These are phyloP conservation scores for Rhizomys pruinosus DNA, from an alignment of 2,113 vertebrate genomes.

Conservation along the genomic window DNA sequence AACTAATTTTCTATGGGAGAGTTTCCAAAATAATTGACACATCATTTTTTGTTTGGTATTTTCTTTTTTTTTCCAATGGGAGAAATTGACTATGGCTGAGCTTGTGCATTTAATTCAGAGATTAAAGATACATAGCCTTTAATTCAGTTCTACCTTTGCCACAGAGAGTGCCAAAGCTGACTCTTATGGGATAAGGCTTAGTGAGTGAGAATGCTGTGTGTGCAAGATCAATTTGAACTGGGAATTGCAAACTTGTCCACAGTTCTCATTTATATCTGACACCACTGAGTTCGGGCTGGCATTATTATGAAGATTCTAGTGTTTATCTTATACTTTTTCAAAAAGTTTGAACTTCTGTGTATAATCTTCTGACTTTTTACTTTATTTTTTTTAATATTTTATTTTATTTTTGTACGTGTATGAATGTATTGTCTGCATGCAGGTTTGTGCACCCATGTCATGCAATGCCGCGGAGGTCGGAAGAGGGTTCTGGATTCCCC, in stretches of 20 bases:
- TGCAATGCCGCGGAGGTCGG: too few species aligned
- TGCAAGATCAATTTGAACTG: not conserved
- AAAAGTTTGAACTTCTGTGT: not conserved
- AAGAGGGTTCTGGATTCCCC: too few species aligned
- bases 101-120: not conserved
- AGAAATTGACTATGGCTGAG: not conserved
- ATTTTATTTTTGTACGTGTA: too few species aligned
- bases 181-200: not conserved
- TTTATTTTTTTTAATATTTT: too few species aligned
- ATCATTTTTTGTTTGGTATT: not conserved
- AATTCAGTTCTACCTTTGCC: not conserved
- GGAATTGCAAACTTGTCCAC: not conserved
- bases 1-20: not conserved
- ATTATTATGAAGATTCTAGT: not conserved
- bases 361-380: not conserved
- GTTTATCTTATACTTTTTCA: not conserved
- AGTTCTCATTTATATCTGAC: not conserved
- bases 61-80: not conserved
- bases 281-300: not conserved
- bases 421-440: too few species aligned
- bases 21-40: not conserved
- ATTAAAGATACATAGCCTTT: not conserved
- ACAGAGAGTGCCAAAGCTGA: not conserved
- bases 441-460: too few species aligned
- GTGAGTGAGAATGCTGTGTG: not conserved